These are phyloP conservation scores for Lepus europaeus DNA, from an alignment of 2,113 vertebrate genomes.

Conservation along the genomic window DNA sequence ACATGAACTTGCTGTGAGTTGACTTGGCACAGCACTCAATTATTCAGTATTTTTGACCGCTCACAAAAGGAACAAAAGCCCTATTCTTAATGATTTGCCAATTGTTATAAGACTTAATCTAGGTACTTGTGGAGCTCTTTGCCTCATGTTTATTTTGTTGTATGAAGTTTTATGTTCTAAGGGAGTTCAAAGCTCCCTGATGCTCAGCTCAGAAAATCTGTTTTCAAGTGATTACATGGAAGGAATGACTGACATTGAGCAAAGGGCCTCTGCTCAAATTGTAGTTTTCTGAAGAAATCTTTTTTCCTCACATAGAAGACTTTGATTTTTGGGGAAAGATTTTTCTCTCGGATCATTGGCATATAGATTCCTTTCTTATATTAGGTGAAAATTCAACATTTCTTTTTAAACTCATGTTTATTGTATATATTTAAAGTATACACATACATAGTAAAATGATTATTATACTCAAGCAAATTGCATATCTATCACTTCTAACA, in stretches of 20 bases:
- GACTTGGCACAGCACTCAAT: slow-evolving; percentile 61
- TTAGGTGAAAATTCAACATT: not conserved
- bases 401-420: not conserved
- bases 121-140: slow-evolving; percentile 61
- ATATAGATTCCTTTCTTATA: not conserved
- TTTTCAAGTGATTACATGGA: slow-evolving; percentile 49
- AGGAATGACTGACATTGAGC: not conserved
- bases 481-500: not conserved
- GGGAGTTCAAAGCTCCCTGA: slow-evolving; percentile 34
- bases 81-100: slow-evolving; percentile 65
- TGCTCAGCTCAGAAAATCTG: slow-evolving; percentile 51
- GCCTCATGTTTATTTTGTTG: slow-evolving; percentile 74
- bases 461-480: not conserved
- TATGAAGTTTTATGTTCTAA: slow-evolving; percentile 60
- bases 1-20: slow-evolving; percentile 66
- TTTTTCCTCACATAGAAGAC: slow-evolving; percentile 27
- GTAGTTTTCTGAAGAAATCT: not conserved
- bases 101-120: slow-evolving; percentile 65
- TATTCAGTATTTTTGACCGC: slow-evolving; percentile 70
- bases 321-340: not conserved
- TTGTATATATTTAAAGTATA: not conserved
- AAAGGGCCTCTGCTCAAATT: not conserved
- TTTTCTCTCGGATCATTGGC: slow-evolving; percentile 42
- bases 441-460: not conserved
- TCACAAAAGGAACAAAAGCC: slow-evolving; percentile 69